phyloP scores from a whole-genome alignment of 2,797 vertebrate species.

The Argentina silus region DNA sequence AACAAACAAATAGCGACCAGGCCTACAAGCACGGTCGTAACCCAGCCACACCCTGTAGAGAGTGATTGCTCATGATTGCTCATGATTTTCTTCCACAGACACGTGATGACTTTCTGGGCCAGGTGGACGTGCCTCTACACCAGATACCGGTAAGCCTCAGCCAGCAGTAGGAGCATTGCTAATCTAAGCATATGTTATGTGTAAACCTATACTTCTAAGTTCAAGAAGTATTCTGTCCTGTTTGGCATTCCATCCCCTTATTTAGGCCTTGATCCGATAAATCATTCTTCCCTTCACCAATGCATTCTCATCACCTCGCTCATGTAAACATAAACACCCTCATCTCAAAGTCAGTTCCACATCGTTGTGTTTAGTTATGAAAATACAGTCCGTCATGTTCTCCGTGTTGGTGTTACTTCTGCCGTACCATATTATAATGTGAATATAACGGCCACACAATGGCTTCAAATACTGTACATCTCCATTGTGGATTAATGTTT shows the following conservation, averaged over 20 bases:
- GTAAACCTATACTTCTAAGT: conserved; percentile 1
- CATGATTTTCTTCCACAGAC: conserved; percentile 77
- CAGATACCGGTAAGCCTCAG: conserved; percentile 86
- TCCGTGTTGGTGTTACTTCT: conserved; percentile 56
- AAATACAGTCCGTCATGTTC: conserved; percentile 47
- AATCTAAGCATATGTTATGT: background rate
- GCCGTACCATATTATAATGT: conserved; percentile 59
- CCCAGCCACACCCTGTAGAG: conserved; percentile 1
- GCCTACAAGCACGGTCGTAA: background rate
- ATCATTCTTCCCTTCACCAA: background rate
- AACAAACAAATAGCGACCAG: background rate
- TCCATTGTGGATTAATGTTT: conserved; percentile 28
- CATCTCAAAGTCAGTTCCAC: conserved; percentile 61
- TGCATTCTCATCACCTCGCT: conserved; percentile 34
- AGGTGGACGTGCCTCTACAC: conserved; percentile 95
- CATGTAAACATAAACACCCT: conserved; percentile 47
- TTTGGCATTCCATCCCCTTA: background rate
- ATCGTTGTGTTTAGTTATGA: conserved; percentile 60
- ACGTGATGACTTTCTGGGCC: conserved; percentile 97
- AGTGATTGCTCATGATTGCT: conserved; percentile 10
- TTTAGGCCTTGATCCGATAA: background rate
- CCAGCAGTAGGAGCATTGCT: background rate
- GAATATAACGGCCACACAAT: conserved; percentile 53
- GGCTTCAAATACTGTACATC: conserved; percentile 26
- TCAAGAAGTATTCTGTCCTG: background rate